Percentiles rank a stretch among this genome's conserved stretches.
phyloP scores from a whole-genome alignment of 2,888 invertebrate genomes.

The Odontocerum albicorne region DNA sequence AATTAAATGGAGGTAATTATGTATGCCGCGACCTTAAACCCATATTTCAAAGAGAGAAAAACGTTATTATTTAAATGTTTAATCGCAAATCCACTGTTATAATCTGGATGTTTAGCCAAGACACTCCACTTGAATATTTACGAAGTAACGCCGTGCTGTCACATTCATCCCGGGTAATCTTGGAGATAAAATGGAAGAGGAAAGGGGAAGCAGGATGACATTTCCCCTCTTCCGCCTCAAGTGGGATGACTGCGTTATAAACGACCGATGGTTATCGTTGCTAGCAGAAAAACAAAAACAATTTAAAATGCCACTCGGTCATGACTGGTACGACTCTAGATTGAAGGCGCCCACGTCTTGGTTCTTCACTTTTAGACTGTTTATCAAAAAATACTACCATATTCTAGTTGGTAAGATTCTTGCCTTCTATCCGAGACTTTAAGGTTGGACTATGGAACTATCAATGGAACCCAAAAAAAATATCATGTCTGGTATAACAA shows the following conservation, averaged over 20 bases:
- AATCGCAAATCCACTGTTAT: conserved; percentile 20
- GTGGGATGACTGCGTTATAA: conserved; percentile 24
- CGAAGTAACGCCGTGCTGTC: conserved; percentile 28
- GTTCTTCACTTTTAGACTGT: too few relatives aligned
- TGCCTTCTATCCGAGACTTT: too few relatives aligned
- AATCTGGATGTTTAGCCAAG: conserved; percentile 24
- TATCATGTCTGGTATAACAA: too few relatives aligned
- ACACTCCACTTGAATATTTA: conserved; percentile 21
- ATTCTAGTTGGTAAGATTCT: too few relatives aligned
- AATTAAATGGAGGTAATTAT: too few relatives aligned
- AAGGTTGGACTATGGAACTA: too few relatives aligned
- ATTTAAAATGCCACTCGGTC: conserved; percentile 29
- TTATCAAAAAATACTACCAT: too few relatives aligned
- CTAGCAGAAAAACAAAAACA: conserved; percentile 27
- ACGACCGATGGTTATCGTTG: conserved; percentile 30
- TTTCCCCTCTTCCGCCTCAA: conserved; percentile 6
- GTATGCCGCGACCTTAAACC: conserved; percentile 8
- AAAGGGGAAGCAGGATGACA: conserved; percentile 18
- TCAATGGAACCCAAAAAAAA: too few relatives aligned
- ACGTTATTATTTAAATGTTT: conserved; percentile 22
- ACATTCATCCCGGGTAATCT: conserved; percentile 31
- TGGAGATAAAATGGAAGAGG: conserved; percentile 15
- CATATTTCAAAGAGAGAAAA: conserved; percentile 20
- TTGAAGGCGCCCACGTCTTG: too few relatives aligned
- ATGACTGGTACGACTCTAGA: too few relatives aligned